Evolutionary conservation across 2,888 invertebrate species (phyloP).

Genomic region (Heliconius aoede): DNA sequence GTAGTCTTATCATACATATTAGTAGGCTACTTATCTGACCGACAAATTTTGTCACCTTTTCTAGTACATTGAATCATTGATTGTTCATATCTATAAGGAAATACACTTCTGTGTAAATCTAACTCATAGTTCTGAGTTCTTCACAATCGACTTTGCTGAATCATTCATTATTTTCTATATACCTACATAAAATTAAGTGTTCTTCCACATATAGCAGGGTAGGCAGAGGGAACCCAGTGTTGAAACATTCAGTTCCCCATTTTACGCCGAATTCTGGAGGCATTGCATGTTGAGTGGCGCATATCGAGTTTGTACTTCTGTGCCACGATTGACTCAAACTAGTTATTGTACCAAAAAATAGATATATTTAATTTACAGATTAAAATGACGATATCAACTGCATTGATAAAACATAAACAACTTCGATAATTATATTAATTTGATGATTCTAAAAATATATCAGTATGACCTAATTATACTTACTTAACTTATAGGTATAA

Average conservation of each 20-base stretch:
- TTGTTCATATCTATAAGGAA: slow-evolving; percentile 25
- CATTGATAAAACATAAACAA: slow-evolving; percentile 6
- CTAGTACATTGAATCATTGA: slow-evolving; percentile 9
- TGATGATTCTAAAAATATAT: slow-evolving; percentile 9
- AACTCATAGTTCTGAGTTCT: background rate
- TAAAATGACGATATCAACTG: background rate
- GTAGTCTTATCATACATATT: background rate
- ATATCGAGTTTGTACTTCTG: too few species aligned
- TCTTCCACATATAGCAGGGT: too few species aligned
- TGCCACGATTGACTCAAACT: too few species aligned
- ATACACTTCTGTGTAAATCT: slow-evolving; percentile 1
- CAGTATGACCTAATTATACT: too few species aligned
- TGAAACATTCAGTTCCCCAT: too few species aligned
- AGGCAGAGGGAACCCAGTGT: too few species aligned
- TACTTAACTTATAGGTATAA: too few species aligned
- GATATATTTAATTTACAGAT: background rate
- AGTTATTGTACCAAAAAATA: background rate
- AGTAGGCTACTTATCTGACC: background rate
- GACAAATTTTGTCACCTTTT: slow-evolving; percentile 5
- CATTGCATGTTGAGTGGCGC: too few species aligned
- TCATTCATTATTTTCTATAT: background rate
- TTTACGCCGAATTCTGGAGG: too few species aligned
- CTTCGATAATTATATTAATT: background rate
- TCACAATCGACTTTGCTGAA: background rate
- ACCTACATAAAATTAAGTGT: background rate